Conservation (phyloP, 1,140 invertebrate genomes). For the Drosophila watanabei region DNA sequence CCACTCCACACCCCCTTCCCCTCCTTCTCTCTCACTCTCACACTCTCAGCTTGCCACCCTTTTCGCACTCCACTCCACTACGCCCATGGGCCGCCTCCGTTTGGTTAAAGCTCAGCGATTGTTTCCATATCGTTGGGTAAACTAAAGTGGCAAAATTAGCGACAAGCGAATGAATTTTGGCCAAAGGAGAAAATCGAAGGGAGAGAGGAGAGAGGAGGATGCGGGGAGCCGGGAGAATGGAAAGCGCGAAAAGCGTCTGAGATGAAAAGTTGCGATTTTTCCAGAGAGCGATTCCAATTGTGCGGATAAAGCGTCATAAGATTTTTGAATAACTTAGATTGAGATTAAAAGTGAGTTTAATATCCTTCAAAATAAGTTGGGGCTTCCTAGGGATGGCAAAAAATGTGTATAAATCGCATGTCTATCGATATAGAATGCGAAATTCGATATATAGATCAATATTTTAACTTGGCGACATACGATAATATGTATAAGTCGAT, state of each 20-base stretch:
- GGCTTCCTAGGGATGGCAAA: background rate
- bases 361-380: background rate
- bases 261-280: slow-evolving; percentile 15
- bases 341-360: background rate
- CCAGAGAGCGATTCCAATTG: slow-evolving; percentile 5
- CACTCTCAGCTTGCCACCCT: background rate
- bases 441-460: too few species aligned
- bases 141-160: slow-evolving; percentile 58
- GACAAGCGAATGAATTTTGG: slow-evolving; percentile 28
- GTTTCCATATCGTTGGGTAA: slow-evolving; percentile 71
- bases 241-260: background rate
- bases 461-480: too few species aligned
- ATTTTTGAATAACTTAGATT: background rate
- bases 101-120: slow-evolving; percentile 65
- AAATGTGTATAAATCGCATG: background rate
- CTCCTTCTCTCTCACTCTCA: background rate
- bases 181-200: slow-evolving; percentile 3
- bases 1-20: background rate
- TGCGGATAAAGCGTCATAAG: background rate
- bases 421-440: background rate
- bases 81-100: background rate
- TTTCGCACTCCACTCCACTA: background rate
- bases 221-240: too few species aligned
- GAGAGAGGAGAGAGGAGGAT: too few species aligned
- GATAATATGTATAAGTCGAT: too few species aligned